phyloP scores from a whole-genome alignment of 2,113 vertebrate genomes.

The Alaudala cheleensis region DNA sequence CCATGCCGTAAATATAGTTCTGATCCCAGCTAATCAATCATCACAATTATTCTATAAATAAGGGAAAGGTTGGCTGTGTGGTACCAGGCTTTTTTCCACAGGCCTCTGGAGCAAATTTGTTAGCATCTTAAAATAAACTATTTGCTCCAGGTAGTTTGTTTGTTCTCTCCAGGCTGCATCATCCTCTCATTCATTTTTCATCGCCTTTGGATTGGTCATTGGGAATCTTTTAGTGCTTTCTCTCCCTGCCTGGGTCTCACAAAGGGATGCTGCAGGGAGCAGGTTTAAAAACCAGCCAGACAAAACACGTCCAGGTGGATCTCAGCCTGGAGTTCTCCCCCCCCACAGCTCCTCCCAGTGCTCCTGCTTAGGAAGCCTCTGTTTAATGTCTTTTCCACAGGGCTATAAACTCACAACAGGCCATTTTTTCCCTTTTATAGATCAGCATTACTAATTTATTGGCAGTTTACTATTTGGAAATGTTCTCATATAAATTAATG shows the following conservation, averaged over 20 bases:
- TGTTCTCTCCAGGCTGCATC: conserved; percentile 19
- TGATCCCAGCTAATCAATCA: conserved; percentile 57
- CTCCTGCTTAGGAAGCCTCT: background rate
- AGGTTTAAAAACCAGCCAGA: background rate
- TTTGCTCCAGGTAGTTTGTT: conserved; percentile 54
- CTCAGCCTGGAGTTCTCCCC: background rate
- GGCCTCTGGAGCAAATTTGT: conserved; percentile 51
- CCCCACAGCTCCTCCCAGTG: background rate
- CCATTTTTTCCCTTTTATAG: conserved; percentile 53
- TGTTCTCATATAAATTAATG: conserved; percentile 69
- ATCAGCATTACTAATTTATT: conserved; percentile 70
- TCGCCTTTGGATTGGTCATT: background rate
- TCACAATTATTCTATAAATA: conserved; percentile 65
- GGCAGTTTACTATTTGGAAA: conserved; percentile 70
- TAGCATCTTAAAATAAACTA: conserved; percentile 55
- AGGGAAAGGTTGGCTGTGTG: conserved; percentile 5
- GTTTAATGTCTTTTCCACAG: conserved; percentile 29
- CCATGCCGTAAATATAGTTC: conserved; percentile 49
- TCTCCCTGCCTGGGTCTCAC: background rate
- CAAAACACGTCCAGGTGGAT: background rate
- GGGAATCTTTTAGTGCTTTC: background rate
- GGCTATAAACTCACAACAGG: conserved; percentile 47
- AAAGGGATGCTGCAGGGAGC: background rate
- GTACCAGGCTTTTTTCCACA: background rate
- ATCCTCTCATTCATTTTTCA: conserved; percentile 52